phyloP scores from a whole-genome alignment of 2,113 vertebrate genomes.

The human (Homo sapiens) region DNA sequence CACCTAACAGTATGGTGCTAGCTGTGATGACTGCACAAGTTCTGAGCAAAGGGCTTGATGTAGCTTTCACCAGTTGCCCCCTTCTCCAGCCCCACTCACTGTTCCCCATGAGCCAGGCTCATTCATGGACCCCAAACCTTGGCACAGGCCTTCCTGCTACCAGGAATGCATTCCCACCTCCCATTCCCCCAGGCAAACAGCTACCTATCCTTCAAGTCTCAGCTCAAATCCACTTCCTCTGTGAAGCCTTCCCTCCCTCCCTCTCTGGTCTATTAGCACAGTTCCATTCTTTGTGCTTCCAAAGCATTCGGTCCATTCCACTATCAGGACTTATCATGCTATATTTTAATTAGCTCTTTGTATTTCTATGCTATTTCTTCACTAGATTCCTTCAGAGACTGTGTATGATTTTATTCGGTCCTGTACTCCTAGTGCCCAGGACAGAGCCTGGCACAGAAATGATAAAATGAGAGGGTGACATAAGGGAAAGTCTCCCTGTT shows the following conservation, averaged over 20 bases:
- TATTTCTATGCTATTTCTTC: neutral
- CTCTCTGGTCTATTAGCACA: neutral
- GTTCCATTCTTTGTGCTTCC: neutral
- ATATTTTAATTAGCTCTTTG: neutral
- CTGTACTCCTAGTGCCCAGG: neutral
- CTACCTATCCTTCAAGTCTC: neutral
- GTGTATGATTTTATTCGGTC: neutral
- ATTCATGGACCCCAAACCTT: neutral
- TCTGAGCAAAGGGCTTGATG: neutral
- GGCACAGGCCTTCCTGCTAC: neutral
- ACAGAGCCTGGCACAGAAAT: slow-evolving; percentile 9
- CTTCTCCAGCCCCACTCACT: neutral
- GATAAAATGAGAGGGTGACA: neutral
- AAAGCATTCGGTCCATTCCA: neutral
- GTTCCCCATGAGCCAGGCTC: neutral
- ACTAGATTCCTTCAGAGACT: neutral
- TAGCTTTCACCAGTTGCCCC: neutral
- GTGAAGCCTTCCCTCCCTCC: neutral
- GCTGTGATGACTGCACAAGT: neutral
- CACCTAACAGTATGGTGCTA: too few relatives aligned
- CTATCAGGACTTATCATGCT: neutral
- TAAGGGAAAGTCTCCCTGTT: neutral
- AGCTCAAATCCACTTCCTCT: neutral
- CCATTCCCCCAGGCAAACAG: neutral
- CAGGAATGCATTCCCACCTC: neutral